phyloP scores from a whole-genome alignment of 1,140 invertebrate genomes.

The Drosophila ambigua region DNA sequence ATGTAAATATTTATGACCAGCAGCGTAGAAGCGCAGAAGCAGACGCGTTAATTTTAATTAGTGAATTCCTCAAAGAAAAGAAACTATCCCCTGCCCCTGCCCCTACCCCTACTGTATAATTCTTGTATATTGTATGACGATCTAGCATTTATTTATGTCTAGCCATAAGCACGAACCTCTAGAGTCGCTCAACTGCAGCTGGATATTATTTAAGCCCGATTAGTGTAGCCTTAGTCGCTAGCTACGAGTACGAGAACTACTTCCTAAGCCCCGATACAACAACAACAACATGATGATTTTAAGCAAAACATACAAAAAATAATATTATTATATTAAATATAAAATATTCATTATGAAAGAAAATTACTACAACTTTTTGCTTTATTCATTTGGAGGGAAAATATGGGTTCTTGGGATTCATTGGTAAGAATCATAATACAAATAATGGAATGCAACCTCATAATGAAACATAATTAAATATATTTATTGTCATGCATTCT shows the following conservation, averaged over 20 bases:
- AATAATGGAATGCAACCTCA: no score
- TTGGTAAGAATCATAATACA: no score
- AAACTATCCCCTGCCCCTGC: slow-evolving; percentile 10
- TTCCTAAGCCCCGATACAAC: slow-evolving; percentile 29
- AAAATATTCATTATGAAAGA: slow-evolving; percentile 70
- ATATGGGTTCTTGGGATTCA: no score
- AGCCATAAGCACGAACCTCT: slow-evolving; percentile 47
- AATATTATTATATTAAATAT: slow-evolving; percentile 74
- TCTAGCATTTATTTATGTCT: slow-evolving; percentile 66
- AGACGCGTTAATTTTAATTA: slow-evolving; percentile 65
- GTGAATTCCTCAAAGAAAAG: slow-evolving; percentile 63
- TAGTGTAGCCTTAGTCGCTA: slow-evolving; percentile 58
- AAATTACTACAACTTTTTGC: slow-evolving; percentile 16
- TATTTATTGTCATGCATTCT: no score
- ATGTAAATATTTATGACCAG: slow-evolving; percentile 64
- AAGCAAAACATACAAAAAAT: slow-evolving; percentile 38
- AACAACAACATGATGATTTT: slow-evolving; percentile 7
- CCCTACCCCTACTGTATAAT: slow-evolving; percentile 42
- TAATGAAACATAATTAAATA: no score
- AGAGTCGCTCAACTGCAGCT: slow-evolving; percentile 47
- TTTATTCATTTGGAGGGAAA: slow-evolving; percentile 1
- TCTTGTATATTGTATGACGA: slow-evolving; percentile 49
- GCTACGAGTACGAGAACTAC: slow-evolving; percentile 20
- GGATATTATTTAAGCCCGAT: slow-evolving; percentile 42
- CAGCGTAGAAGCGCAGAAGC: slow-evolving; percentile 3